Percentiles rank a stretch among this genome's conserved stretches.
These are phyloP conservation scores for Alectura lathami DNA, from an alignment of 2,113 vertebrate species.

Conservation along the genomic window DNA sequence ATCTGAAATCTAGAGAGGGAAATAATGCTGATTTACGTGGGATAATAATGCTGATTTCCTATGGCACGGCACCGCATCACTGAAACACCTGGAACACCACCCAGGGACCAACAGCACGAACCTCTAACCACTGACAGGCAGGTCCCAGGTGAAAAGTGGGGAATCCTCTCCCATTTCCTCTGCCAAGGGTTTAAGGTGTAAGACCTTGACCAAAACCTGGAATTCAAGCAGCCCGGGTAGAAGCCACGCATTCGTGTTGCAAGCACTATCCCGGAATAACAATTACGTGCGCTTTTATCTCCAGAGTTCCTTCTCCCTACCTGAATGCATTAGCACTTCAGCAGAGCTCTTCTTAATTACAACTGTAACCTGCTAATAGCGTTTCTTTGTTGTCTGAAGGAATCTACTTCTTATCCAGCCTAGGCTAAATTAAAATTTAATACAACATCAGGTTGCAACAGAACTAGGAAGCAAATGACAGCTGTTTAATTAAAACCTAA, in stretches of 20 bases:
- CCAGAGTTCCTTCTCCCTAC: constrained; percentile 11
- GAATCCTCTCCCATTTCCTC: neutral
- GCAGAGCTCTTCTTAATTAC: constrained; percentile 68
- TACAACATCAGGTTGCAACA: constrained; percentile 75
- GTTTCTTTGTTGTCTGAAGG: constrained; percentile 72
- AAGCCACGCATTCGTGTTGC: neutral
- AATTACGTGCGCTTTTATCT: neutral
- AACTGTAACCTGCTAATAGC: constrained; percentile 71
- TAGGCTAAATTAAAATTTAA: constrained; percentile 78
- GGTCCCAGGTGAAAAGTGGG: neutral
- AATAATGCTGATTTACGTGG: neutral
- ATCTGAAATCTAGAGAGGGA: neutral
- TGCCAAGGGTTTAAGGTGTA: neutral
- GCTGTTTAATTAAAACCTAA: constrained; percentile 77
- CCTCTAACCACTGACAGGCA: neutral
- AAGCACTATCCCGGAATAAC: neutral
- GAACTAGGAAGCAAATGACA: constrained; percentile 76
- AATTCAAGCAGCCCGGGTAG: neutral
- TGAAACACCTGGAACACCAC: neutral
- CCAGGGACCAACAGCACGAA: neutral
- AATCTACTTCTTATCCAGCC: constrained; percentile 70
- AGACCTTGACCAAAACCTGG: neutral
- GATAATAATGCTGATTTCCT: no score
- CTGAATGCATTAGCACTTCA: constrained; percentile 53
- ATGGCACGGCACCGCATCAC: fast-evolving